Conservation (phyloP, 1,140 invertebrate genomes). For the Mactra quadrangularis region DNA sequence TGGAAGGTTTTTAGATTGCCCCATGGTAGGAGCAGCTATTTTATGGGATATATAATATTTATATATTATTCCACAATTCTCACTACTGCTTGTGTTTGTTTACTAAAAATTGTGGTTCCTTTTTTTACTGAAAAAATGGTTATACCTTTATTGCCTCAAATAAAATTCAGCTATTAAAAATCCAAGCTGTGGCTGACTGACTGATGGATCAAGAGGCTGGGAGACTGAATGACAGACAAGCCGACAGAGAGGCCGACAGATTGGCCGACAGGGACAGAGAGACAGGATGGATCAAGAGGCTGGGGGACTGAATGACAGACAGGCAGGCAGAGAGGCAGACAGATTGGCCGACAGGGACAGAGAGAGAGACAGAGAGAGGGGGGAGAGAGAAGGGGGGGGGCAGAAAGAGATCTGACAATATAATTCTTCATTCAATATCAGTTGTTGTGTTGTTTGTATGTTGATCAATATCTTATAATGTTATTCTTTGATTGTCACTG, state of each 20-base stretch:
- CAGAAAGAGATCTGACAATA: not conserved
- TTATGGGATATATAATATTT: too few relatives aligned
- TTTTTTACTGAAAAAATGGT: too few relatives aligned
- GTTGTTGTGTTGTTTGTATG: not conserved
- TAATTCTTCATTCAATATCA: not conserved
- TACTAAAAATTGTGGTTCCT: too few relatives aligned
- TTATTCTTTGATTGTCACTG: too few relatives aligned
- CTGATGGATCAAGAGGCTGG: not conserved
- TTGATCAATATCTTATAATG: not conserved
- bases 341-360: not conserved
- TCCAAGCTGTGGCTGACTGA: too few relatives aligned
- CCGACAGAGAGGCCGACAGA: not conserved
- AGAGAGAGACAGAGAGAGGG: not conserved
- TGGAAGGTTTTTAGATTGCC: too few relatives aligned
- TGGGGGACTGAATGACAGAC: not conserved
- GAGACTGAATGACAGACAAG: not conserved
- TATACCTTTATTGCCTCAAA: too few relatives aligned
- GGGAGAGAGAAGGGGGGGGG: not conserved
- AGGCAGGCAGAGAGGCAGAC: too few relatives aligned
- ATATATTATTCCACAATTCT: too few relatives aligned
- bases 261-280: not conserved
- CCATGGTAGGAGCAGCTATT: too few relatives aligned
- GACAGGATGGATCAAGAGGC: not conserved
- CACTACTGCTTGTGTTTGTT: too few relatives aligned
- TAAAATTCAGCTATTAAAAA: too few relatives aligned